Evolutionary conservation across 1,140 invertebrate species (phyloP).

Genomic region (Liolophura sinensis): DNA sequence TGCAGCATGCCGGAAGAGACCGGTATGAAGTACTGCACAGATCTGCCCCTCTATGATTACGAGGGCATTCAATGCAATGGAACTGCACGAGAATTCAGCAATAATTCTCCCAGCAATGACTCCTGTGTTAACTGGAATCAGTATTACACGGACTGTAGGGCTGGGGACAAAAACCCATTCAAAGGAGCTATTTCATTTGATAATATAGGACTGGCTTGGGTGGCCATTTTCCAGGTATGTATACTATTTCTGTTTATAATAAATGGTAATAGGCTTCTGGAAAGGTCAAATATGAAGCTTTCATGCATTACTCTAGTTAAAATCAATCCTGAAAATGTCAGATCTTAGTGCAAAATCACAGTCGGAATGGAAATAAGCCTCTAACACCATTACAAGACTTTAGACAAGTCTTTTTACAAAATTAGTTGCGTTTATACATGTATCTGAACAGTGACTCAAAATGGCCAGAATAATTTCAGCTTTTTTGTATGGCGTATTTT

Average conservation of each 20-base stretch:
- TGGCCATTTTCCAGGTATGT: constrained; percentile 98
- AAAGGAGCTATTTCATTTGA: constrained; percentile 99
- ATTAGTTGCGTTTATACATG: no score
- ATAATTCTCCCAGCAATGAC: constrained; percentile 52
- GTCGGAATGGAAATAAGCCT: no score
- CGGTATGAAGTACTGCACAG: constrained; percentile 90
- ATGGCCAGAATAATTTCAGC: no score
- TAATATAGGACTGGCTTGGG: constrained; percentile 99
- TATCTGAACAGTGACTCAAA: no score
- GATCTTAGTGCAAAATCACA: no score
- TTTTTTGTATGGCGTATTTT: no score
- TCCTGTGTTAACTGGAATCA: constrained; percentile 98
- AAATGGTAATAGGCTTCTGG: background rate
- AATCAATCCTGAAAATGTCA: background rate
- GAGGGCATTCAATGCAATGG: constrained; percentile 70
- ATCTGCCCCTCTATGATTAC: constrained; percentile 80
- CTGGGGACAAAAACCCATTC: constrained; percentile 95
- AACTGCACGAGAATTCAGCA: constrained; percentile 37
- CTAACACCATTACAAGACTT: no score
- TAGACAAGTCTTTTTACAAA: no score
- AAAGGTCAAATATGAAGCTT: background rate
- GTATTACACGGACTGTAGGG: constrained; percentile 94
- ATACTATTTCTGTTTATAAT: background rate
- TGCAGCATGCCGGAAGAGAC: constrained; percentile 91
- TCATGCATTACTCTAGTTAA: background rate